Evolutionary conservation across 1,140 invertebrate species (phyloP), one percentile per base, ranked within the genome.

Genomic region (Trichonephila clavata): DNA sequence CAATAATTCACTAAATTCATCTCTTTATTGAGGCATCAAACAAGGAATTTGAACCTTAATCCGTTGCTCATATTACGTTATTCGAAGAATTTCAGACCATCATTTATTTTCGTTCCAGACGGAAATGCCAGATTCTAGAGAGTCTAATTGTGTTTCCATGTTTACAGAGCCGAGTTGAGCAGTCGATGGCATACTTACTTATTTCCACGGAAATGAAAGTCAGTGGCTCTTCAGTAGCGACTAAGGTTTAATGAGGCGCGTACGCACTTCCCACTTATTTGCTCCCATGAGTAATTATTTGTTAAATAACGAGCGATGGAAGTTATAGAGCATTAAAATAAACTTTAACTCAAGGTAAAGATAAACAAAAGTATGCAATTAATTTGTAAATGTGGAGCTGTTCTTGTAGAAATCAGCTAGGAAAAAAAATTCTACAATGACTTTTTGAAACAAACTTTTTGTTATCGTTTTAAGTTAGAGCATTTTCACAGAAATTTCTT

Each of bases 61-160:
- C 57, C 83, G 50, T 50, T 50, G 50, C 13, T 27, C 14, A 39
- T 13, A 84, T 50, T 50, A 14, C 65, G 50, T 59, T 59, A 84
- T 84, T 59, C 57, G n/a, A 84, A 50, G 39, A 57, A 84, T 84
- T 68, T 59, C 50, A 21, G 71, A 7, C 50, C 20, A 50, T 32
- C 61, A 87, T 87, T 87, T 65, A 32, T 87, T 87, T 65, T 61
- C 86, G 21, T 59, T 50, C 81, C 57, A 57, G 81, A 57, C 81
- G 86, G 57, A 87, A 87, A 87, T 87, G 59, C 86, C 86, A 87
- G 86, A 87, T 65, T 87, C 86, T 60, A n/a, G 20, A 32, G 59
- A 61, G 60, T 87, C 86, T 87, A 87, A 87, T 87, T 87, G 86
- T 87, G 32, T 87, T 87, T 87, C 60, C 86, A 24, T 87, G 86